Evolutionary conservation across 2,113 vertebrate genomes (phyloP).

Genomic region (Leptocoma aspasia): DNA sequence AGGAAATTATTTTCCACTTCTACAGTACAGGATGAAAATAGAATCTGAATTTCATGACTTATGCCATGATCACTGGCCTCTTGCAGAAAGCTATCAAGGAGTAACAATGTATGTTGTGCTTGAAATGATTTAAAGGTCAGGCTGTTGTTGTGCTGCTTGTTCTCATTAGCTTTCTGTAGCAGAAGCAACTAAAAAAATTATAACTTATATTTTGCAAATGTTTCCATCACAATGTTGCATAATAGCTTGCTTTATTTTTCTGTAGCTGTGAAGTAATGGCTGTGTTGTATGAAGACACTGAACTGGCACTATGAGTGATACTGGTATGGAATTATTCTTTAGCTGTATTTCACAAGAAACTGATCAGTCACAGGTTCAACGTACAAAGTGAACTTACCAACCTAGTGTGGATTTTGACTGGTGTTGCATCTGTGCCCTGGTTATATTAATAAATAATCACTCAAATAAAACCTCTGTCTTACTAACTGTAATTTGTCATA

Average conservation of each 20-base stretch:
- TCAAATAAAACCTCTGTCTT: not conserved
- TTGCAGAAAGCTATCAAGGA: not conserved
- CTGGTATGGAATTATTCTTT: not conserved
- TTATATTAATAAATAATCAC: not conserved
- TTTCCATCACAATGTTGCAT: not conserved
- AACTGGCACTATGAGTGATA: not conserved
- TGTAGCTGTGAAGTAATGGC: not conserved
- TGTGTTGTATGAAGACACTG: not conserved
- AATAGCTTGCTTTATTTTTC: not conserved
- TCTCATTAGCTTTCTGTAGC: conserved; percentile 2
- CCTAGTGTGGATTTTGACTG: not conserved
- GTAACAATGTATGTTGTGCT: not conserved
- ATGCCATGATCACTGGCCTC: not conserved
- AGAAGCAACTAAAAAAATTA: not conserved
- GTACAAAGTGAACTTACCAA: not conserved
- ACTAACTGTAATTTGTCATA: not conserved
- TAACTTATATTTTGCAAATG: not conserved
- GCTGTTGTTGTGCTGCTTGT: not conserved
- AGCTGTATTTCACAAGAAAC: not conserved
- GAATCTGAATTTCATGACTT: not conserved
- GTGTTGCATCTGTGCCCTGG: not conserved
- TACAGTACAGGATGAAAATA: not conserved
- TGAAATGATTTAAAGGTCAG: not conserved
- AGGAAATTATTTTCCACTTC: not conserved
- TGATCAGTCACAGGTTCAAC: not conserved